Evolutionary conservation across 2,113 vertebrate species (phyloP).

Genomic region (Octodon degus): DNA sequence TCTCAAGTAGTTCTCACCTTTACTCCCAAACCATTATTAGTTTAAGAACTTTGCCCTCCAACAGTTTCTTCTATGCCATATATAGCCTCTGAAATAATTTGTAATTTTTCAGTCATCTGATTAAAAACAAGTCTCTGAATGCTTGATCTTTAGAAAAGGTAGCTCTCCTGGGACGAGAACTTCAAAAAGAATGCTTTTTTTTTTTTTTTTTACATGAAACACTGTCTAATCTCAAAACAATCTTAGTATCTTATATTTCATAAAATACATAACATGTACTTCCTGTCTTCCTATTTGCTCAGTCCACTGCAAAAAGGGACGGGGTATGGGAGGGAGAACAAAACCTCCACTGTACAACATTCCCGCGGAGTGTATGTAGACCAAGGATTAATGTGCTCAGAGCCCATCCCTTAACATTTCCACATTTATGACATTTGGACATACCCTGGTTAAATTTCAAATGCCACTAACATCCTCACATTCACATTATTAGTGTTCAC

Average conservation of each 20-base stretch:
- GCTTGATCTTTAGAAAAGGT: constrained; percentile 24
- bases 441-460: constrained; percentile 24
- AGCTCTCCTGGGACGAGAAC: background rate
- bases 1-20: background rate
- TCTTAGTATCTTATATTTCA: background rate
- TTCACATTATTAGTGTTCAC: background rate
- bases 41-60: background rate
- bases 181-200: background rate
- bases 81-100: background rate
- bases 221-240: background rate
- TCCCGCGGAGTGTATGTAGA: background rate
- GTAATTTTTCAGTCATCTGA: constrained; percentile 7
- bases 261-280: background rate
- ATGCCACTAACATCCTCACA: background rate
- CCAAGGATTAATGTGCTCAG: background rate
- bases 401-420: background rate
- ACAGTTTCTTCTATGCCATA: background rate
- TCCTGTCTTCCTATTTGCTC: constrained; percentile 1
- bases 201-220: constrained; percentile 9
- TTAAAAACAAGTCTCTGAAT: constrained; percentile 21
- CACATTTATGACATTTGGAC: constrained; percentile 13
- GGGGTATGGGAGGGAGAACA: background rate
- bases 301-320: too few species aligned
- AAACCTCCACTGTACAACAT: background rate
- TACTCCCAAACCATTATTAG: background rate